phyloP scores from a whole-genome alignment of 92 coral and sea anemone species.

The Anthopleura xanthogrammica region DNA sequence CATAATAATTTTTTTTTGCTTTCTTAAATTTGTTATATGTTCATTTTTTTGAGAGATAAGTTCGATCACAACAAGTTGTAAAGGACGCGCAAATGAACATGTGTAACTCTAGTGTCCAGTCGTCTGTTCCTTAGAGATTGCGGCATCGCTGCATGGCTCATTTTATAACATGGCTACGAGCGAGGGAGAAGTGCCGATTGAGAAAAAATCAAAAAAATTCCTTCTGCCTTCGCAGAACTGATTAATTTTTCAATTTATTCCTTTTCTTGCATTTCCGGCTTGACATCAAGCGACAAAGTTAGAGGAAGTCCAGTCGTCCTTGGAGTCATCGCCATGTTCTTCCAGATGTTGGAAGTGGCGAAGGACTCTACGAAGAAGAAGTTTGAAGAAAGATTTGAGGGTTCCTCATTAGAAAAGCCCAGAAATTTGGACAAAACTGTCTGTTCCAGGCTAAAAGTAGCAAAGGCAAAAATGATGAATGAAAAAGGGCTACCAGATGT shows the following conservation, averaged over 20 bases:
- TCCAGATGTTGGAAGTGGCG: slow-evolving; percentile 3
- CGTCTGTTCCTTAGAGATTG: no score
- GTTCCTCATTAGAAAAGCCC: slow-evolving; percentile 1
- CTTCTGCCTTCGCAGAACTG: slow-evolving; percentile 1
- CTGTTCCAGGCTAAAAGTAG: neutral
- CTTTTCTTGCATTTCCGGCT: neutral
- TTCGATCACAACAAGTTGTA: no score
- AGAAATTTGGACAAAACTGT: neutral
- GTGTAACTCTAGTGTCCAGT: no score
- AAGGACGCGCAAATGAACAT: no score
- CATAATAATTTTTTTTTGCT: no score
- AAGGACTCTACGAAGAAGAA: neutral
- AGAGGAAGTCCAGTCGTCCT: slow-evolving; percentile 17
- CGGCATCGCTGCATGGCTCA: no score
- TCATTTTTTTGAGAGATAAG: no score
- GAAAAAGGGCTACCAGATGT: neutral
- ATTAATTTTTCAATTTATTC: slow-evolving; percentile 8
- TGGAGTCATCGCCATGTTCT: neutral
- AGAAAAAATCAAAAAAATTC: neutral
- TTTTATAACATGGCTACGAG: no score
- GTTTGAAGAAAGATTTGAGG: neutral
- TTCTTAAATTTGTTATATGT: no score
- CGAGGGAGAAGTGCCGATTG: no score
- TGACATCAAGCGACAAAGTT: neutral
- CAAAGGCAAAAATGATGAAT: neutral